Conservation (phyloP, 2,888 invertebrate genomes). For the Melanostoma scalare region DNA sequence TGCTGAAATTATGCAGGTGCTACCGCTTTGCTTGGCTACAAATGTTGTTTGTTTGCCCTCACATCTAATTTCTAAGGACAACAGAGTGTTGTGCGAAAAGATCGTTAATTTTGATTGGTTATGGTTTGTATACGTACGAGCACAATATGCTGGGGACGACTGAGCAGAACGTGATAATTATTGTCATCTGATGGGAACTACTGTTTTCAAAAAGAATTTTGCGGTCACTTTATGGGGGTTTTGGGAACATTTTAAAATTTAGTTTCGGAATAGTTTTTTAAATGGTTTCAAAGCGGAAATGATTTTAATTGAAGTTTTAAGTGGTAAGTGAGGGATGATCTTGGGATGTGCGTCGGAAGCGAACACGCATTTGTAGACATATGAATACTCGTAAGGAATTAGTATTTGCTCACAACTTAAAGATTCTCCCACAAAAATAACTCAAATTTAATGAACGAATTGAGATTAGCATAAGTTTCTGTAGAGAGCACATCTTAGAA, state of each 20-base stretch:
- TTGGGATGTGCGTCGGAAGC: too few species aligned
- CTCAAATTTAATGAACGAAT: too few species aligned
- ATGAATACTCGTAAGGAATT: too few species aligned
- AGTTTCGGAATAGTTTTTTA: background rate
- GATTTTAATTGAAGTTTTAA: conserved; percentile 27
- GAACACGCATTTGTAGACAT: too few species aligned
- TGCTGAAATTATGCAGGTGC: conserved; percentile 71
- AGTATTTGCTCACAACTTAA: too few species aligned
- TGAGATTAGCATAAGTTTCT: too few species aligned
- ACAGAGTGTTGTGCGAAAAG: conserved; percentile 40
- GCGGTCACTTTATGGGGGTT: conserved; percentile 38
- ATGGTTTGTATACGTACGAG: background rate
- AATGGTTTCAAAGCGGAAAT: conserved; percentile 30
- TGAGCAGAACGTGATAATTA: conserved; percentile 44
- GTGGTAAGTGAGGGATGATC: background rate
- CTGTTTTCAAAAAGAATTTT: conserved; percentile 2
- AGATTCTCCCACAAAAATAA: too few species aligned
- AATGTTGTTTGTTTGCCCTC: conserved; percentile 1
- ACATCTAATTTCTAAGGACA: conserved; percentile 6
- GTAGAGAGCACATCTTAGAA: too few species aligned
- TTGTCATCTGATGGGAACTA: conserved; percentile 41
- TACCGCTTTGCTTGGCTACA: conserved; percentile 9
- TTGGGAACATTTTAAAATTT: conserved; percentile 19
- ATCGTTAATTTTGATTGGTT: conserved; percentile 61
- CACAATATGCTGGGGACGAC: conserved; percentile 53